Conservation (phyloP, 2,797 vertebrate genomes). For the Micrastur ruficollis region DNA sequence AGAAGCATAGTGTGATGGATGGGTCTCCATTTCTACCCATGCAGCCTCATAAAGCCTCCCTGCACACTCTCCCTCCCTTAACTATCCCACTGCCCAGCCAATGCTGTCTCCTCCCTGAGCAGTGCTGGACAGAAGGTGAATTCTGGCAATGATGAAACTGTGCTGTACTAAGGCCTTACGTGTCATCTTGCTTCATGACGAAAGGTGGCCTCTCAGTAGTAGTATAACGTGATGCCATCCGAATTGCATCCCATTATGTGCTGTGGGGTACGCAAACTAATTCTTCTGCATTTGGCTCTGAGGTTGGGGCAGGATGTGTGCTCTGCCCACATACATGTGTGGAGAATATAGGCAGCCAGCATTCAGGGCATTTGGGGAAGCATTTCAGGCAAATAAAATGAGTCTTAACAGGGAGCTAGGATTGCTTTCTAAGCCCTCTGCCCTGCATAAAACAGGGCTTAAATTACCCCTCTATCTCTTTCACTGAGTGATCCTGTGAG, state of each 20-base stretch:
- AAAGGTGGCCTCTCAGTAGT: not conserved
- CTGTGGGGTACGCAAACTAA: not conserved
- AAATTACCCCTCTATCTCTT: slow-evolving; percentile 51
- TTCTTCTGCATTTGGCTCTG: not conserved
- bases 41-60: not conserved
- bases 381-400: slow-evolving; percentile 49
- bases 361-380: not conserved
- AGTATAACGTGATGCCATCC: not conserved
- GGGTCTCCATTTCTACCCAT: not conserved
- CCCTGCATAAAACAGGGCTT: slow-evolving; percentile 61
- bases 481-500: slow-evolving; percentile 11
- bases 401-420: slow-evolving; percentile 42
- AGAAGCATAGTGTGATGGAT: not conserved
- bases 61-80: not conserved
- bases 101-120: not conserved
- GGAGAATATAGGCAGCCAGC: not conserved
- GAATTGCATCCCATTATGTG: not conserved
- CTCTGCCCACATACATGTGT: not conserved
- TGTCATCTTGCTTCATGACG: not conserved
- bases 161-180: not conserved
- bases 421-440: slow-evolving; percentile 65
- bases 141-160: not conserved
- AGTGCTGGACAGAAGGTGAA: not conserved
- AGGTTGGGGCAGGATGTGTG: not conserved
- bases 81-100: not conserved